phyloP scores from a whole-genome alignment of 2,113 vertebrate genomes.

The Pomatorhinus ruficollis region DNA sequence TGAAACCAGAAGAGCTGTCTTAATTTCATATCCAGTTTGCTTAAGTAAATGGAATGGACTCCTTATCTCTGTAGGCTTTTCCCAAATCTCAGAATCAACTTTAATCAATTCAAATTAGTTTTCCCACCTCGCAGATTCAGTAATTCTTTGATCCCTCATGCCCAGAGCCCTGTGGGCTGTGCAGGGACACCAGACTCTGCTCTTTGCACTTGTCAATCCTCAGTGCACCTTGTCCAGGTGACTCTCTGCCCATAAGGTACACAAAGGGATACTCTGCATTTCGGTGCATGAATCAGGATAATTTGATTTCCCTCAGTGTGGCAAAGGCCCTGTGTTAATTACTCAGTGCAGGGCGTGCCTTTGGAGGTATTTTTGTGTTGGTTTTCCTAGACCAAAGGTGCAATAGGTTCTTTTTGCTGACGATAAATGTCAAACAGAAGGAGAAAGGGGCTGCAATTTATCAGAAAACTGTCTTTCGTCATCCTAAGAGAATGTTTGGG shows the following conservation, averaged over 20 bases:
- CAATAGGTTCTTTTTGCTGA: fast-evolving
- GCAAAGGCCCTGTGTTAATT: neutral
- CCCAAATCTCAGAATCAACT: neutral
- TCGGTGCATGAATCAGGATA: neutral
- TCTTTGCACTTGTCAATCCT: neutral
- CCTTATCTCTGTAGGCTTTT: neutral
- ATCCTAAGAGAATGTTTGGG: neutral
- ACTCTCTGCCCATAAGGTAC: fast-evolving
- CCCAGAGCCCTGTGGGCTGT: neutral
- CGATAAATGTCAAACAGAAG: neutral
- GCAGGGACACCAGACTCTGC: neutral
- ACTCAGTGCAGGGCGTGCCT: neutral
- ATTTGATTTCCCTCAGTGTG: neutral
- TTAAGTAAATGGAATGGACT: neutral
- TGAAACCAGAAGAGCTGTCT: neutral
- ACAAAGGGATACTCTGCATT: neutral
- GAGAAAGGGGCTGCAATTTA: neutral
- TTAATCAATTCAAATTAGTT: neutral
- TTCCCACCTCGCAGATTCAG: neutral
- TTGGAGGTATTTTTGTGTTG: neutral
- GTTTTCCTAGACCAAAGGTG: neutral
- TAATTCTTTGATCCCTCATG: neutral
- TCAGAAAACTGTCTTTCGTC: neutral
- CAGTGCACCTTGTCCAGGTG: neutral
- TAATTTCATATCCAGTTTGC: neutral